Percentiles rank a stretch among this genome's conserved stretches.
Conservation (phyloP, 2,797 vertebrate species). For the Pogoniulus pusillus region DNA sequence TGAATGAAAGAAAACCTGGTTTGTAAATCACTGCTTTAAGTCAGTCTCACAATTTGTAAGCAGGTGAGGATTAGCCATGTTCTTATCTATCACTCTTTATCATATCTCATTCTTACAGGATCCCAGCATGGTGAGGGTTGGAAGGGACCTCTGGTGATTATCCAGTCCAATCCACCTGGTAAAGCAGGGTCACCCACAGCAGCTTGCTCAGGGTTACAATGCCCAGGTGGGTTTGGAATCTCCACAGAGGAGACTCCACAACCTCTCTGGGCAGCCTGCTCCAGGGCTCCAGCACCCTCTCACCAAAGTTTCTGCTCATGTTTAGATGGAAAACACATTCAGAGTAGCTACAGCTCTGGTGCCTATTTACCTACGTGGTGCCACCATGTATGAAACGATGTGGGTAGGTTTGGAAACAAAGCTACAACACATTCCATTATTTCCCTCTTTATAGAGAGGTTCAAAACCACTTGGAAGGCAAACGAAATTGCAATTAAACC, state of each 20-base stretch:
- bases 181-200: too few relatives aligned
- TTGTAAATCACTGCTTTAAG: neutral
- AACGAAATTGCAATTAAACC: neutral
- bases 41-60: neutral
- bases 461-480: neutral
- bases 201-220: too few relatives aligned
- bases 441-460: neutral
- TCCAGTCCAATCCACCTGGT: too few relatives aligned
- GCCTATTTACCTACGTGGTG: neutral
- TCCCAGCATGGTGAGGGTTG: too few relatives aligned
- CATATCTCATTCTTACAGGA: neutral
- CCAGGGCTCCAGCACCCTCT: too few relatives aligned
- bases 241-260: too few relatives aligned
- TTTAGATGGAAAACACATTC: neutral
- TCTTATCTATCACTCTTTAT: neutral
- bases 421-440: too few relatives aligned
- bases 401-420: neutral
- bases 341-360: neutral
- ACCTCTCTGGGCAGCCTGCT: too few relatives aligned
- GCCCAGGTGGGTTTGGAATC: too few relatives aligned
- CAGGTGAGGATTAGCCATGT: neutral
- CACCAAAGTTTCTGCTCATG: too few relatives aligned
- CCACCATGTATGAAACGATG: neutral
- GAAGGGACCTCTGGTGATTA: too few relatives aligned
- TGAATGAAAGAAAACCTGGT: neutral